Evolutionary conservation across 2,888 invertebrate genomes (phyloP).

Genomic region (Incurvaria masculella): DNA sequence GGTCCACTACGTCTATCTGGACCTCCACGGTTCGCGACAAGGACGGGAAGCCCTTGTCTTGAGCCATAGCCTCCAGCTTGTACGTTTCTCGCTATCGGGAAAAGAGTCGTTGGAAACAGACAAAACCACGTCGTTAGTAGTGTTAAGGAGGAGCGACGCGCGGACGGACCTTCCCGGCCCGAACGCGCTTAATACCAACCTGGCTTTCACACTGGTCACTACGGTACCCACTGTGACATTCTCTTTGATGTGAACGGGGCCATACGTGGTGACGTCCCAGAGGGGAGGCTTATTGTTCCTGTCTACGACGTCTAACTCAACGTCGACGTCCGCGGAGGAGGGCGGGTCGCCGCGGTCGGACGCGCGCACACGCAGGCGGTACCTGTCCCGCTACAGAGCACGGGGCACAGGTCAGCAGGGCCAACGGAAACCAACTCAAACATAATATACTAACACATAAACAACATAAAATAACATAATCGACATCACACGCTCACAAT

Average conservation of each 20-base stretch:
- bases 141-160: slow-evolving; percentile 54
- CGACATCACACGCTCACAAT: slow-evolving; percentile 13
- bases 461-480: slow-evolving; percentile 35
- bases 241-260: slow-evolving; percentile 97
- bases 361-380: slow-evolving; percentile 94
- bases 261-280: slow-evolving; percentile 94
- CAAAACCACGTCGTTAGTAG: slow-evolving; percentile 66
- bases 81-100: slow-evolving; percentile 90
- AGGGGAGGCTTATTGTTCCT: slow-evolving; percentile 97
- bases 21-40: slow-evolving; percentile 96
- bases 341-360: slow-evolving; percentile 92
- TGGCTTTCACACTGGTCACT: slow-evolving; percentile 98
- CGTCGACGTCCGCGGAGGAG: slow-evolving; percentile 93
- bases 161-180: slow-evolving; percentile 42
- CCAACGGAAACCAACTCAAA: slow-evolving; percentile 55
- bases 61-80: slow-evolving; percentile 97
- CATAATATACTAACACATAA: slow-evolving; percentile 52
- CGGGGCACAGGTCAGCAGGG: slow-evolving; percentile 70
- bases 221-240: slow-evolving; percentile 98
- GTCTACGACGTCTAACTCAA: slow-evolving; percentile 97
- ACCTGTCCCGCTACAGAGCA: slow-evolving; percentile 92
- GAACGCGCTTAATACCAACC: slow-evolving; percentile 77
- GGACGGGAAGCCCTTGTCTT: slow-evolving; percentile 95
- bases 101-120: slow-evolving; percentile 63
- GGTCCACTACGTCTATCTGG: slow-evolving; percentile 97